Evolutionary conservation across 1,140 invertebrate genomes (phyloP).

Genomic region (Drosophila jambulina): DNA sequence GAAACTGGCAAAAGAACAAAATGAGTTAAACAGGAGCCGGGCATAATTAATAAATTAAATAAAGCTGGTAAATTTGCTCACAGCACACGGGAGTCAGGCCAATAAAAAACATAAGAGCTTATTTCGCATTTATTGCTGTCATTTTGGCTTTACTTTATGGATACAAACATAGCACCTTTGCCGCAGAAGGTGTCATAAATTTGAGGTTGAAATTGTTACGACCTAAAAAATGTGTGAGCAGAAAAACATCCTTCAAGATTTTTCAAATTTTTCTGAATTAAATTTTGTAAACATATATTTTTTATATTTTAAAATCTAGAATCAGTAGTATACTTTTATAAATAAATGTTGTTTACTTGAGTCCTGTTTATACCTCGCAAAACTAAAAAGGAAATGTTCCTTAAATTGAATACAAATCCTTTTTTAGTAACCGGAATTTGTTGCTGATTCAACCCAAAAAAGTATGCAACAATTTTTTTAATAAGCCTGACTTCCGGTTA

Average conservation of each 20-base stretch:
- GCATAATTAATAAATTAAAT: slow-evolving; percentile 60
- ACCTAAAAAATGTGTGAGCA: neutral
- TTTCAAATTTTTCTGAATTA: neutral
- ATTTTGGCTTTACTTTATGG: slow-evolving; percentile 30
- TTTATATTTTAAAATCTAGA: neutral
- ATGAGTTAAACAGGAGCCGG: slow-evolving; percentile 40
- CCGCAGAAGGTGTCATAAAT: neutral
- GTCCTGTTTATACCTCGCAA: neutral
- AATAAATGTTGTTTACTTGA: neutral
- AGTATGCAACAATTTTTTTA: neutral
- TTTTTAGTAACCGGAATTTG: no score
- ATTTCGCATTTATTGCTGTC: slow-evolving; percentile 28
- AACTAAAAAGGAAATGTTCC: neutral
- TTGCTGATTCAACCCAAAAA: neutral
- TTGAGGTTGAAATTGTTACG: neutral
- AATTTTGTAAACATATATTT: neutral
- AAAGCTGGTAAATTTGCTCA: slow-evolving; percentile 46
- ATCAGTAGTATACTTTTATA: neutral
- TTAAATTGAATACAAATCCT: no score
- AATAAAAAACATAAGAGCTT: slow-evolving; percentile 9
- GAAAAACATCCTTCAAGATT: neutral
- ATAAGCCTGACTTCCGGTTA: neutral
- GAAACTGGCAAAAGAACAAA: slow-evolving; percentile 46
- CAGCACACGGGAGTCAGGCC: slow-evolving; percentile 15
- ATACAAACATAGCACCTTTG: neutral